Conservation (phyloP, 2,113 vertebrate species). For the Lycocorax pyrrhopterus region DNA sequence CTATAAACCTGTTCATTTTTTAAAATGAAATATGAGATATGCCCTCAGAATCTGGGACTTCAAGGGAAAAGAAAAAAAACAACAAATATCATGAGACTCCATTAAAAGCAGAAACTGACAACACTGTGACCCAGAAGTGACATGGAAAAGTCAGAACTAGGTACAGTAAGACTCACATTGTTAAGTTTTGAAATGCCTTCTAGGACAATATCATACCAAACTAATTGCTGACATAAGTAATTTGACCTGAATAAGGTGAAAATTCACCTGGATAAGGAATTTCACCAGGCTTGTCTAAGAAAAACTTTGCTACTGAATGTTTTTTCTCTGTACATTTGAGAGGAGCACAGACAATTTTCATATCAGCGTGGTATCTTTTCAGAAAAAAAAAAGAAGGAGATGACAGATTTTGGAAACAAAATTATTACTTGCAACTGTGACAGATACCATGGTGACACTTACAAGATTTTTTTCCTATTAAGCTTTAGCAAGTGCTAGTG, state of each 20-base stretch:
- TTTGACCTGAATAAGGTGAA: neutral
- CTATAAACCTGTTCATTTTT: neutral
- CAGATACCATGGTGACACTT: slow-evolving; percentile 64
- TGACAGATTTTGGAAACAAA: slow-evolving; percentile 69
- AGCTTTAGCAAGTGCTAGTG: slow-evolving; percentile 61
- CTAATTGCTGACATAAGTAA: neutral
- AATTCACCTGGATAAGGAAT: neutral
- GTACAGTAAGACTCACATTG: neutral
- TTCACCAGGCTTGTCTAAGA: neutral
- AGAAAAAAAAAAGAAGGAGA: neutral
- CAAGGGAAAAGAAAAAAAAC: neutral
- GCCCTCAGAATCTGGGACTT: neutral
- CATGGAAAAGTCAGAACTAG: neutral
- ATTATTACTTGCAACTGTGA: slow-evolving; percentile 70
- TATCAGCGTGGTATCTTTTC: slow-evolving; percentile 48
- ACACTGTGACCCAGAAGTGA: slow-evolving; percentile 12
- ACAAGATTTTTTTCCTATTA: slow-evolving; percentile 74
- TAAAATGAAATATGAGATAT: neutral
- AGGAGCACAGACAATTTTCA: slow-evolving; percentile 51
- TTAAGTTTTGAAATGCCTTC: neutral
- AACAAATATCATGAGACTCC: neutral
- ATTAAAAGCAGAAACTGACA: slow-evolving; percentile 20
- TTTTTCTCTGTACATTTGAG: slow-evolving; percentile 28
- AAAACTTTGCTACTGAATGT: neutral
- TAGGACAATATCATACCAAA: neutral